A percentile compares a stretch with the other conserved stretches of the same genome.
Evolutionary conservation across 2,113 vertebrate genomes (phyloP).

Genomic region (Paratilapia polleni): DNA sequence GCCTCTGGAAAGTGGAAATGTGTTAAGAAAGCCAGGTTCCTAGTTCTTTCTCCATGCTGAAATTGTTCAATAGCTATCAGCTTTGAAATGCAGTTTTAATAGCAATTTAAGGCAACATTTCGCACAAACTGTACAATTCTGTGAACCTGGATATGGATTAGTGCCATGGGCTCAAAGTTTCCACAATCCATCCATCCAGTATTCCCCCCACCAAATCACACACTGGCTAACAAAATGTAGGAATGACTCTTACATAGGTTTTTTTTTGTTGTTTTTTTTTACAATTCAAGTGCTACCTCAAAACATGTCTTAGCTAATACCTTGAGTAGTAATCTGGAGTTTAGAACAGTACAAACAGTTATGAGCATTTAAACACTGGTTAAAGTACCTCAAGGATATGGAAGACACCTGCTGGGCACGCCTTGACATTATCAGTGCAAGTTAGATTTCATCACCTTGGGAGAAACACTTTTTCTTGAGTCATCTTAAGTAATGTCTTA

Average conservation of each 20-base stretch:
- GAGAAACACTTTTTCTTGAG: neutral
- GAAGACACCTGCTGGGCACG: neutral
- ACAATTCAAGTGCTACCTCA: neutral
- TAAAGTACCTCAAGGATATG: neutral
- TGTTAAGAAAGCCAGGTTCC: neutral
- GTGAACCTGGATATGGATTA: constrained; percentile 8
- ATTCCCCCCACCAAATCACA: too few relatives aligned
- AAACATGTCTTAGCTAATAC: neutral
- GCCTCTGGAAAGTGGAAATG: neutral
- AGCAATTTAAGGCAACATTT: neutral
- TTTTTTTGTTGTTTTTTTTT: neutral
- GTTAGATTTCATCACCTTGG: neutral
- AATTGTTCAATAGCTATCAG: neutral
- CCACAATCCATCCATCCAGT: neutral
- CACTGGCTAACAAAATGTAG: neutral
- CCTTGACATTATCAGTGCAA: constrained; percentile 1
- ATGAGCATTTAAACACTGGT: neutral
- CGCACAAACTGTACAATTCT: neutral
- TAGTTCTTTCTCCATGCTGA: neutral
- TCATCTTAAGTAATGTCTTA: constrained; percentile 12
- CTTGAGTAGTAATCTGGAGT: neutral
- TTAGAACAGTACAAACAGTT: neutral
- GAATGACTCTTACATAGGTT: neutral
- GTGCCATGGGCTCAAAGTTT: neutral
- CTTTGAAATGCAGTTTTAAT: neutral